These are phyloP conservation scores for western clawed frog (Xenopus tropicalis) DNA, from an alignment of 2,113 vertebrate species.

Conservation along the genomic window DNA sequence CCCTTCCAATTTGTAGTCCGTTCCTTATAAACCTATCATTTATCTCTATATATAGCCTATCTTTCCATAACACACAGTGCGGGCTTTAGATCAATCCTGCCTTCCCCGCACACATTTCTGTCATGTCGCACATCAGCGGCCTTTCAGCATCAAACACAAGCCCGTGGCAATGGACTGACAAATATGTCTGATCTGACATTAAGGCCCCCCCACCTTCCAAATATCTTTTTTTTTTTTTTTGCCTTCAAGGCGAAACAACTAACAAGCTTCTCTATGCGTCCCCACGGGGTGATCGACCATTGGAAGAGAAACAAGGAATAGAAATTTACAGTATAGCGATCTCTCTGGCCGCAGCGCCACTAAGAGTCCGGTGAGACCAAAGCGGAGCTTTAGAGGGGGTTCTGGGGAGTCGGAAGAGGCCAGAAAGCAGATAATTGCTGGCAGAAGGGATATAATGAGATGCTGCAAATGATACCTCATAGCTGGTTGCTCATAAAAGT, in stretches of 20 bases:
- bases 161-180: constrained; percentile 15
- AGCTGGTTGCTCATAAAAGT: too few relatives aligned
- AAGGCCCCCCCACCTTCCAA: background rate
- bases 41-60: too few relatives aligned
- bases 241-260: background rate
- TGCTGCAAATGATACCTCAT: too few relatives aligned
- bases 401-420: background rate
- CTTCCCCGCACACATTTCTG: background rate
- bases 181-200: constrained; percentile 30
- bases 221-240: constrained; percentile 4
- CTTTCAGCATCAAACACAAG: constrained; percentile 14
- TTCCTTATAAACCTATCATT: too few relatives aligned
- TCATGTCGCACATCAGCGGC: constrained; percentile 8
- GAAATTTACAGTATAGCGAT: background rate
- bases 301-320: background rate
- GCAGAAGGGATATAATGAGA: background rate
- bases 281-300: background rate
- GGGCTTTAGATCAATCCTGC: background rate
- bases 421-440: background rate
- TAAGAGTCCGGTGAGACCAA: background rate
- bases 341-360: background rate
- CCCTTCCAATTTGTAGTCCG: too few relatives aligned
- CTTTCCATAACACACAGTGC: too few relatives aligned
- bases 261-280: constrained; percentile 15
- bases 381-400: background rate